Conservation (phyloP, 2,113 vertebrate genomes). For the Salvelinus sp. region DNA sequence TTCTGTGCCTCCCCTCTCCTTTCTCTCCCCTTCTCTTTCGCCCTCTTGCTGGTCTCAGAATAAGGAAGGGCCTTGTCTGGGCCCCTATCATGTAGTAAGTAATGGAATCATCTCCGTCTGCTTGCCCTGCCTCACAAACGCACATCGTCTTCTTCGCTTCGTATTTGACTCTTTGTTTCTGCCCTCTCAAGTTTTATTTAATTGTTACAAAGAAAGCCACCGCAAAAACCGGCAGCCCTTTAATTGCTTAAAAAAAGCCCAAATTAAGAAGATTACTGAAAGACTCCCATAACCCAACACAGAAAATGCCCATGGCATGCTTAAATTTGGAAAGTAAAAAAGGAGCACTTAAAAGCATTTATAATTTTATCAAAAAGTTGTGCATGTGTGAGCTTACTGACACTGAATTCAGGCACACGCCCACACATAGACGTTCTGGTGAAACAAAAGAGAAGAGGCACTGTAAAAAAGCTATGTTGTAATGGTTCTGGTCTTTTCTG, state of each 20-base stretch:
- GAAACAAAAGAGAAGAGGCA: not conserved
- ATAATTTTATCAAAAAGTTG: not conserved
- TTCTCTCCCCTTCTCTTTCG: not conserved
- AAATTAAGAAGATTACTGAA: too few species aligned
- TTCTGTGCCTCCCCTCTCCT: not conserved
- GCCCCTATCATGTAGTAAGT: slow-evolving; percentile 98
- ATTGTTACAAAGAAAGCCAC: not conserved
- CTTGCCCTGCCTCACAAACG: slow-evolving; percentile 40
- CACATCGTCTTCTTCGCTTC: not conserved
- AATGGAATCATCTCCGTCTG: slow-evolving; percentile 64
- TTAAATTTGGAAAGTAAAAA: not conserved
- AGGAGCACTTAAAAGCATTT: not conserved
- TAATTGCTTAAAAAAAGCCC: too few species aligned
- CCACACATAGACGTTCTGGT: not conserved
- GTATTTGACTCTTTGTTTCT: not conserved
- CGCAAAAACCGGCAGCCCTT: too few species aligned
- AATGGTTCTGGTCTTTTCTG: not conserved
- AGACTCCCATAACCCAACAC: too few species aligned
- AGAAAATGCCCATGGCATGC: not conserved
- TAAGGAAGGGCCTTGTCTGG: slow-evolving; percentile 90
- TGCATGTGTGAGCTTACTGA: slow-evolving; percentile 24
- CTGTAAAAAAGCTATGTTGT: not conserved
- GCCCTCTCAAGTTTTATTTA: not conserved
- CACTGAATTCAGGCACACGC: not conserved
- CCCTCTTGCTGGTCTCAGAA: slow-evolving; percentile 78